phyloP scores from a whole-genome alignment of 1,140 invertebrate genomes.

The Bombus impatiens region DNA sequence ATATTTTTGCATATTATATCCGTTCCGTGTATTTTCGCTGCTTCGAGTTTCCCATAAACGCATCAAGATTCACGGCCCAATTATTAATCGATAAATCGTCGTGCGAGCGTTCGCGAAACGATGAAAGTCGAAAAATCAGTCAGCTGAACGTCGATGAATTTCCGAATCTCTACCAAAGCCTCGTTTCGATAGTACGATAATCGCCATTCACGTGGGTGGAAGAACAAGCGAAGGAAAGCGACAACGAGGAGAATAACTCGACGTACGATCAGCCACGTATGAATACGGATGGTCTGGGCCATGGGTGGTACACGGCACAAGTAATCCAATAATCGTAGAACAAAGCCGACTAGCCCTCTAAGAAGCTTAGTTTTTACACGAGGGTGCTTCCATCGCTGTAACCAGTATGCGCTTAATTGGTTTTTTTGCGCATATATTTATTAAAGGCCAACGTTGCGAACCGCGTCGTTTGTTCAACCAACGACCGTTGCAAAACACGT shows the following conservation, averaged over 20 bases:
- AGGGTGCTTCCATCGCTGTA: slow-evolving; percentile 53
- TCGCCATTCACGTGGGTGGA: neutral
- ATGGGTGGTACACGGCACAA: slow-evolving; percentile 30
- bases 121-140: neutral
- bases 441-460: neutral
- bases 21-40: too few species aligned
- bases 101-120: too few species aligned
- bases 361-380: slow-evolving; percentile 67
- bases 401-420: slow-evolving; percentile 27
- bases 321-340: slow-evolving; percentile 69
- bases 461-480: neutral
- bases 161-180: neutral
- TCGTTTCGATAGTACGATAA: neutral
- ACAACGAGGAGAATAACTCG: slow-evolving; percentile 30
- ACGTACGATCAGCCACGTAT: slow-evolving; percentile 21
- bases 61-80: too few species aligned
- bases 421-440: slow-evolving; percentile 19
- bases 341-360: slow-evolving; percentile 63
- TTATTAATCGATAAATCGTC: too few species aligned
- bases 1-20: too few species aligned
- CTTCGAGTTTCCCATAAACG: too few species aligned
- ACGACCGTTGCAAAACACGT: neutral
- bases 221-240: slow-evolving; percentile 5
- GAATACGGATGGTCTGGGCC: neutral
- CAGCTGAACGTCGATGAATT: neutral